phyloP scores from a whole-genome alignment of 2,888 invertebrate genomes.

The Spicauda simplicius region DNA sequence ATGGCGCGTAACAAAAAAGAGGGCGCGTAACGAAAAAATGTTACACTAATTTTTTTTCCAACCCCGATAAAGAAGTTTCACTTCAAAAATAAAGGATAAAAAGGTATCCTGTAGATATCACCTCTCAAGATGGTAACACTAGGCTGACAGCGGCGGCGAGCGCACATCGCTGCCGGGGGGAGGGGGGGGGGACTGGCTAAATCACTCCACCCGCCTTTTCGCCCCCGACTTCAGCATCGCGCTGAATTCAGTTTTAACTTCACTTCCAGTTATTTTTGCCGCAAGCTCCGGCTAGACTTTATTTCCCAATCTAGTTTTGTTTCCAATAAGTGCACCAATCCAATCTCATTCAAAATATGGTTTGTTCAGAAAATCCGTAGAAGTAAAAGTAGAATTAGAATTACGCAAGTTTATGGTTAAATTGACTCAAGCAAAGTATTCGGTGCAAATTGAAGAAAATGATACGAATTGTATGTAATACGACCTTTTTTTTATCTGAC shows the following conservation, averaged over 20 bases:
- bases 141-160: background rate
- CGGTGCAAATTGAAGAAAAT: no score
- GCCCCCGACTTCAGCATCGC: slow-evolving; percentile 1
- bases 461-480: no score
- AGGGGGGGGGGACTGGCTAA: slow-evolving; percentile 6
- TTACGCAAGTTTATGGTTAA: no score
- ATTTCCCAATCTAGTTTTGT: slow-evolving; percentile 1
- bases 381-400: no score
- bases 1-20: no score
- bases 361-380: no score
- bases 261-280: slow-evolving; percentile 12
- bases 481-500: no score
- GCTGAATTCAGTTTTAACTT: slow-evolving; percentile 17
- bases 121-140: background rate
- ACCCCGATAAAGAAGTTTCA: no score
- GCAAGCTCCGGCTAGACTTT: slow-evolving; percentile 7
- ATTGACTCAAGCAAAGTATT: no score
- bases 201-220: slow-evolving; percentile 8
- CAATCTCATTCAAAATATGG: no score
- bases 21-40: no score
- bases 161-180: slow-evolving; percentile 1
- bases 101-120: background rate
- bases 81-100: background rate
- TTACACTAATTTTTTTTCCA: no score
- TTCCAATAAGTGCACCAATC: background rate